Conservation (phyloP, 2,113 vertebrate genomes). For the human (Homo sapiens) region DNA sequence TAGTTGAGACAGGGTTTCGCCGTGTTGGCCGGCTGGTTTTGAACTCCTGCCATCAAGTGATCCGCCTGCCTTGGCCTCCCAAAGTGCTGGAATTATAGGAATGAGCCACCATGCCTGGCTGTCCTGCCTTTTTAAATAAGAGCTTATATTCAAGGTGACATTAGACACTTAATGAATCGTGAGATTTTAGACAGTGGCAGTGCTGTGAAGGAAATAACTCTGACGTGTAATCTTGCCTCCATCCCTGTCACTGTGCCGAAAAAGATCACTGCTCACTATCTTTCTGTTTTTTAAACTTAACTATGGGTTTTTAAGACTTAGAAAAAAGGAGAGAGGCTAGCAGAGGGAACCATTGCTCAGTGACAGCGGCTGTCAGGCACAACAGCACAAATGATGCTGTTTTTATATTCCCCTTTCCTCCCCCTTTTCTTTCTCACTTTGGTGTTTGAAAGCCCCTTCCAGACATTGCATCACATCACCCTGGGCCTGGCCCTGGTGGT, state of each 20-base stretch:
- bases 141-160: fast-evolving
- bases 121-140: background rate
- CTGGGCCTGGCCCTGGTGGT: fast-evolving
- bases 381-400: too few species aligned
- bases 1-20: background rate
- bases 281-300: background rate
- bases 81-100: background rate
- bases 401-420: too few species aligned
- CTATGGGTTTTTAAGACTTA: background rate
- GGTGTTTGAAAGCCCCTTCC: background rate
- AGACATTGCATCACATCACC: too few species aligned
- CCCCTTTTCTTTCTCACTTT: background rate
- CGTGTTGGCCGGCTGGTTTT: background rate
- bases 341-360: background rate
- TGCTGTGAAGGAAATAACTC: background rate
- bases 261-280: background rate
- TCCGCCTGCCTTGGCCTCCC: background rate
- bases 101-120: background rate
- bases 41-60: background rate
- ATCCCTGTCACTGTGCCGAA: background rate
- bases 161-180: fast-evolving
- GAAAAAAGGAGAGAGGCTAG: background rate
- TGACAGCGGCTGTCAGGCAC: background rate
- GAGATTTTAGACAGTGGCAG: too few species aligned
- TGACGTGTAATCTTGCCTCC: fast-evolving